Percentiles rank a stretch among this genome's conserved stretches.
These are phyloP conservation scores for Pheosia tremula DNA, from an alignment of 2,888 invertebrate genomes.

Conservation along the genomic window DNA sequence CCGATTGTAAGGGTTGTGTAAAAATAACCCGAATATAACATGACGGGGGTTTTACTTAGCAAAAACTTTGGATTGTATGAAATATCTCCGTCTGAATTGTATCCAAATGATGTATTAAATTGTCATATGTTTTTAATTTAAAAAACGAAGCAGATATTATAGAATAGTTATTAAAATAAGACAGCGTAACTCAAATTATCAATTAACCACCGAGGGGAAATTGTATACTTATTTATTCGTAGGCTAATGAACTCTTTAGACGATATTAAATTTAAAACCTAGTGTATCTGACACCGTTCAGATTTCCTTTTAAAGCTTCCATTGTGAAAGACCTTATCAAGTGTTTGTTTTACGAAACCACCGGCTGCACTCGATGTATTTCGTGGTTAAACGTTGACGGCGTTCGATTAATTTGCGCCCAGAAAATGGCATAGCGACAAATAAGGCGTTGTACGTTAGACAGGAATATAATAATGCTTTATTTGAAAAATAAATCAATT, in stretches of 20 bases:
- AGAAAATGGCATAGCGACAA: slow-evolving; percentile 28
- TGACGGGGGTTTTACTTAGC: background rate
- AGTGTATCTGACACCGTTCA: background rate
- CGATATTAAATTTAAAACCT: background rate
- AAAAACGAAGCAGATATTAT: too few species aligned
- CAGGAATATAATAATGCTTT: slow-evolving; percentile 3
- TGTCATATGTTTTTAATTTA: too few species aligned
- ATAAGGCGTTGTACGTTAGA: slow-evolving; percentile 22
- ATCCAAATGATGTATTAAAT: too few species aligned
- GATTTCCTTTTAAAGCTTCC: slow-evolving; percentile 1
- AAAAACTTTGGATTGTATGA: too few species aligned
- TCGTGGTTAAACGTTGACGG: slow-evolving; percentile 30
- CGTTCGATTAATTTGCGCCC: slow-evolving; percentile 36
- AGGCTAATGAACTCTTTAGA: too few species aligned
- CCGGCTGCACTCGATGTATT: slow-evolving; percentile 8
- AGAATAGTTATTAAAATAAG: too few species aligned
- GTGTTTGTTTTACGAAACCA: slow-evolving; percentile 28
- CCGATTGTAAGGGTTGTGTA: slow-evolving; percentile 41
- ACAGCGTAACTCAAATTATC: too few species aligned
- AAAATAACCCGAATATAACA: slow-evolving; percentile 18
- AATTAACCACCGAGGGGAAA: too few species aligned
- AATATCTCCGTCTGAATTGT: too few species aligned
- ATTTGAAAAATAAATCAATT: too few species aligned
- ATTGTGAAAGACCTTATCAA: slow-evolving; percentile 16
- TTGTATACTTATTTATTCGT: too few species aligned